Conservation (phyloP, 2,888 invertebrate genomes). For the Plutella xylostella region DNA sequence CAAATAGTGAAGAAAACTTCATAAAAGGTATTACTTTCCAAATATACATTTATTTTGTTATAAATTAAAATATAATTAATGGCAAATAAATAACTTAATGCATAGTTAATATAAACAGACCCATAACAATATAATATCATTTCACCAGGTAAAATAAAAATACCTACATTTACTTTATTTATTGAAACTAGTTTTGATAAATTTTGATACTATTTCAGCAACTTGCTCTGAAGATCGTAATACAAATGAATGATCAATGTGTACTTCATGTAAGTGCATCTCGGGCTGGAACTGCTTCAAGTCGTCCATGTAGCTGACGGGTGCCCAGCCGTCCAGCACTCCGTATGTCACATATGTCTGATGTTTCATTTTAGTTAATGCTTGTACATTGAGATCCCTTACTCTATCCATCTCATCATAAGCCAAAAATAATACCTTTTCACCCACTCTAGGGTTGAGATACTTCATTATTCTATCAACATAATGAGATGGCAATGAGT, state of each 20-base stretch:
- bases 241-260: conserved; percentile 83
- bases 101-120: no score
- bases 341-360: conserved; percentile 79
- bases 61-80: no score
- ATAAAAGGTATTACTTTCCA: no score
- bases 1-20: no score
- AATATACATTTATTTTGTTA: no score
- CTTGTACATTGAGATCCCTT: conserved; percentile 71
- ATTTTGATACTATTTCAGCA: conserved; percentile 48
- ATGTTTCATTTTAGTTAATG: conserved; percentile 73
- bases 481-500: conserved; percentile 60
- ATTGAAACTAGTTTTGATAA: conserved; percentile 25
- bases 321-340: conserved; percentile 85
- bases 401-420: conserved; percentile 86
- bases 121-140: no score
- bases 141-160: no score
- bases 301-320: conserved; percentile 76
- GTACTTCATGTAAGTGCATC: conserved; percentile 34
- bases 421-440: conserved; percentile 78
- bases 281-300: conserved; percentile 51
- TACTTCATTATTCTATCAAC: conserved; percentile 65
- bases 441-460: conserved; percentile 68
- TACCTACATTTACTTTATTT: background rate
- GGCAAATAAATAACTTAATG: no score
- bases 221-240: conserved; percentile 72